Base-by-base conservation (phyloP, 2,113 vertebrate genomes). In the Nothoprocta pentlandii region DNA sequence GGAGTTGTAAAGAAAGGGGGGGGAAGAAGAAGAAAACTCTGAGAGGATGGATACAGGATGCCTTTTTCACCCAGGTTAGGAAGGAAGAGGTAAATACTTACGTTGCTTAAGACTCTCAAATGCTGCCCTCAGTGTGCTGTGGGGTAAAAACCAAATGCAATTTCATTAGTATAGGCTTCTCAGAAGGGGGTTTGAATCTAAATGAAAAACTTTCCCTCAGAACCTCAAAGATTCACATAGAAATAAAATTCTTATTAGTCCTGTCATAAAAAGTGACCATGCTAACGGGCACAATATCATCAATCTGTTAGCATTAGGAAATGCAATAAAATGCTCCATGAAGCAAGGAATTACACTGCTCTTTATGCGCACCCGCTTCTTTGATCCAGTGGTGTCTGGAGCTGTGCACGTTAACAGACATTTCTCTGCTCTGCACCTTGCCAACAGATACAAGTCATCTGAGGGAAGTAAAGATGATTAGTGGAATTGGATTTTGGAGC, bases 61-160 rank as follows among this genome's bases (percentile, higher is more conserved):
- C 30, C 39, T 47, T 22, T n/a, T 44, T 64, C 44, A 84, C 39
- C 49, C 63, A 7, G 42, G 26, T 36, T 28, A 62, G 28, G 76
- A 63, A 22, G 39, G 51, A 77, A 32, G 46, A 30, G 30, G 11
- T 19, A 5, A 13, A 73, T 63, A 99, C 99, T 99, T 97, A 99
- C 99, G 98, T 95, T 98, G 97, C 97, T 99, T 99, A 92, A 99
- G 98, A 70, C 96, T 98, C 69, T 99, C 99, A 78, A 99, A 98
- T 16, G 99, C 99, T 70, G 97, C 92, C 94, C 95, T 98, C 96
- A 99, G 95, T 34, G 99, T 98, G 95, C 99, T 99, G 98, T 64
- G 80, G 89, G 80, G 85, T 79, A 79, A 94, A 87, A 87, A 90
- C 19, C 41, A 85, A 70, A 39, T 16, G 47, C 39, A 59, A 41